Percentiles rank a stretch among this genome's conserved stretches.
These are phyloP conservation scores for Eilema griseolum DNA, from an alignment of 2,888 invertebrate genomes.

Conservation along the genomic window DNA sequence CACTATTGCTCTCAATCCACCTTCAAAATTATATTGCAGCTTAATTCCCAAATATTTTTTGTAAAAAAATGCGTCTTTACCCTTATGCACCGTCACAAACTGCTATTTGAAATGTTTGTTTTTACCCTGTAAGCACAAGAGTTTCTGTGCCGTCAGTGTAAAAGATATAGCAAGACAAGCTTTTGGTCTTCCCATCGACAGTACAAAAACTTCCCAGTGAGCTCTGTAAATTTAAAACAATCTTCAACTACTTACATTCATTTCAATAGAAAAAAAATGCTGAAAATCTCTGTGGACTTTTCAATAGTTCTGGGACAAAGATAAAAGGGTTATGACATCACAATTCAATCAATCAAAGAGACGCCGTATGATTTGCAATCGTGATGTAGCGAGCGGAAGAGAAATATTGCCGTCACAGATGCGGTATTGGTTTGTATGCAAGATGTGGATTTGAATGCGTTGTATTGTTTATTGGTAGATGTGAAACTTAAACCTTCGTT, in stretches of 20 bases:
- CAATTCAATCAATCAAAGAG: constrained; percentile 47
- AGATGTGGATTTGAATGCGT: constrained; percentile 9
- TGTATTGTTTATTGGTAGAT: neutral
- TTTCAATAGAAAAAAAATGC: neutral
- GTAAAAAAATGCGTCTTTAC: no score
- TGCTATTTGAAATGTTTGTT: no score
- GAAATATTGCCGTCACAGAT: constrained; percentile 33
- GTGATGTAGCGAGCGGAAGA: constrained; percentile 17
- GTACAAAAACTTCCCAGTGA: no score
- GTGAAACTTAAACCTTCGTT: neutral
- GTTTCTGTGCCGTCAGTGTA: no score
- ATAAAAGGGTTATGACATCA: constrained; percentile 35
- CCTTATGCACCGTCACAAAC: no score
- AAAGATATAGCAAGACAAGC: no score
- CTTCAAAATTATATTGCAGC: no score
- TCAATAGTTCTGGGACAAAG: constrained; percentile 20
- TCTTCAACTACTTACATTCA: neutral
- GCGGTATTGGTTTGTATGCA: constrained; percentile 33
- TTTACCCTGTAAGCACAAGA: no score
- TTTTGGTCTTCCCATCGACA: no score
- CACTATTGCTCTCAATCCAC: no score
- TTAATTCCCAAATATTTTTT: no score
- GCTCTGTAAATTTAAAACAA: neutral
- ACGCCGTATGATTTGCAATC: constrained; percentile 26
- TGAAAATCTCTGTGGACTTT: constrained; percentile 7